Conservation (phyloP, 35 echinoderm and acorn worm genomes). For the Ptychodera flava region DNA sequence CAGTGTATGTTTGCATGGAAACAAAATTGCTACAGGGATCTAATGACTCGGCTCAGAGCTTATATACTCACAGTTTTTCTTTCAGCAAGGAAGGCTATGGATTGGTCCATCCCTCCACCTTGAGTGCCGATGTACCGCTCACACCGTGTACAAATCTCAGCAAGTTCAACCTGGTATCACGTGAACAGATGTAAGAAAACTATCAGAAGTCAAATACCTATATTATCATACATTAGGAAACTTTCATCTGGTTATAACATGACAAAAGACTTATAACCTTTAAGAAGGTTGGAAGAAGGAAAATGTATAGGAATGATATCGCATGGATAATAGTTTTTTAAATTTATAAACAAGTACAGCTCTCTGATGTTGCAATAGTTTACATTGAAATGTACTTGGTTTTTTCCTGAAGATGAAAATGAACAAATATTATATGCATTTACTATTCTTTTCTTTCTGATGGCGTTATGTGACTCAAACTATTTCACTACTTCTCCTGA, state of each 20-base stretch:
- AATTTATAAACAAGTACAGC: no score
- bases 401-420: no score
- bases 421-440: no score
- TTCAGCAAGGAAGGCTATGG: slow-evolving; percentile 90
- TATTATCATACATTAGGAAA: background rate
- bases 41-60: no score
- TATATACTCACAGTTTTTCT: slow-evolving; percentile 70
- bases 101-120: slow-evolving; percentile 96
- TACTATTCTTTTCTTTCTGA: no score
- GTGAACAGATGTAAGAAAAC: background rate
- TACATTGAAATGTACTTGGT: no score
- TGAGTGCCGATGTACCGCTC: slow-evolving; percentile 88
- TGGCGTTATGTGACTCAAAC: no score
- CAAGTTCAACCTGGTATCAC: slow-evolving; percentile 56
- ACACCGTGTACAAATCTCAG: slow-evolving; percentile 84
- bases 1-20: no score
- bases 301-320: background rate
- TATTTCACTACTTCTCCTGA: no score
- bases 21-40: no score
- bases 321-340: no score
- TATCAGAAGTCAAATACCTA: background rate
- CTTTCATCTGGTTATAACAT: background rate
- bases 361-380: no score
- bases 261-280: background rate
- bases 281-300: background rate